A percentile compares a stretch with the other conserved stretches of the same genome.
These are phyloP conservation scores for Lucilia sericata DNA, from an alignment of 1,140 invertebrate genomes.

Conservation along the genomic window DNA sequence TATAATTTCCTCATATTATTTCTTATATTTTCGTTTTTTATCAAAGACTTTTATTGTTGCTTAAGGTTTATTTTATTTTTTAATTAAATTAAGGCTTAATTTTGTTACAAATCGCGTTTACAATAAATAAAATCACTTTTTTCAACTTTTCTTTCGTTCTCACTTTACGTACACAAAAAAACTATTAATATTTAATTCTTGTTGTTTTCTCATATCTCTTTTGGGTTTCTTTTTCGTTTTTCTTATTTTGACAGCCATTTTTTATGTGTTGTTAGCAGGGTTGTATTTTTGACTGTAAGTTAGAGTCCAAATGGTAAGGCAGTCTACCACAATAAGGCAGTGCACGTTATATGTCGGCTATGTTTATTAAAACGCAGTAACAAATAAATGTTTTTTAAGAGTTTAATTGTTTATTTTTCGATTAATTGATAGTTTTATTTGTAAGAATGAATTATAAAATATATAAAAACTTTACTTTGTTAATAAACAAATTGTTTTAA, in stretches of 20 bases:
- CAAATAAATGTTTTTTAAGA: too few species aligned
- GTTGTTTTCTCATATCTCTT: neutral
- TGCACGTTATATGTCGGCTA: too few species aligned
- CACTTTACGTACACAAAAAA: constrained; percentile 31
- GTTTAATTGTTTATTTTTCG: too few species aligned
- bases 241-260: constrained; percentile 26
- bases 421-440: too few species aligned
- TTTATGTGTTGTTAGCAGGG: neutral
- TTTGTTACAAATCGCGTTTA: constrained; percentile 21
- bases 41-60: neutral
- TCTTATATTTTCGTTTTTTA: neutral
- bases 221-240: neutral
- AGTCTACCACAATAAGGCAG: neutral
- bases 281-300: neutral
- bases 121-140: neutral
- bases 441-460: too few species aligned
- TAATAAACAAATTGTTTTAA: too few species aligned
- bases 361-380: too few species aligned
- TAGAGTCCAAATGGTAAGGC: neutral
- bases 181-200: constrained; percentile 22
- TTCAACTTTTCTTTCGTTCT: neutral
- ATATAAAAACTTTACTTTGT: too few species aligned
- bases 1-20: neutral
- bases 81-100: neutral
- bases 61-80: neutral